These are phyloP conservation scores for Spinus olivaceus DNA, from an alignment of 2,797 vertebrate genomes.

Conservation along the genomic window DNA sequence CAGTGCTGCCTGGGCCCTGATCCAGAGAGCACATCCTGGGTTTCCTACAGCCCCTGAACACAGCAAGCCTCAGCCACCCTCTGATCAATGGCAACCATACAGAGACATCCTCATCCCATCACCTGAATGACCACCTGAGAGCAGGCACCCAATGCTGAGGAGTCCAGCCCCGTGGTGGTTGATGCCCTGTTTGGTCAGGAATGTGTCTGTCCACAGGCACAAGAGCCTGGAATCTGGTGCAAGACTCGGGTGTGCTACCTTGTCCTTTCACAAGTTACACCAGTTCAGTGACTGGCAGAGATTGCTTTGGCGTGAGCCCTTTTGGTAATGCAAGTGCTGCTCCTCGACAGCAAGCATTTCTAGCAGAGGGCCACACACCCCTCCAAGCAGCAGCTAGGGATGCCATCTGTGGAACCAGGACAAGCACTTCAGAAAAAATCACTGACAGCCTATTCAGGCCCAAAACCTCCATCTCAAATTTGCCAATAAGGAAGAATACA, in stretches of 20 bases:
- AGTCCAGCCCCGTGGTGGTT: rapidly evolving
- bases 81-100: rapidly evolving
- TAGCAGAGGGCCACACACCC: neutral
- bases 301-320: neutral
- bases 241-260: neutral
- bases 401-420: neutral
- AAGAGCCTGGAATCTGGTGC: neutral
- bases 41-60: neutral
- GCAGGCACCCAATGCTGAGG: rapidly evolving
- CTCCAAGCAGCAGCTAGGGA: neutral
- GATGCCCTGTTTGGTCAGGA: neutral
- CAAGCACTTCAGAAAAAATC: neutral
- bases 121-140: too few relatives aligned
- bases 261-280: neutral
- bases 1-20: neutral
- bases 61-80: neutral
- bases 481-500: neutral
- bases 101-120: neutral
- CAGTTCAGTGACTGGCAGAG: neutral
- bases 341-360: neutral
- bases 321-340: neutral
- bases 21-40: neutral
- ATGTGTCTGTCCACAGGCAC: neutral
- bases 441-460: neutral
- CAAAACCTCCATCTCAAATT: neutral